phyloP scores from a whole-genome alignment of 2,113 vertebrate species.

The Empidonax alnorum region DNA sequence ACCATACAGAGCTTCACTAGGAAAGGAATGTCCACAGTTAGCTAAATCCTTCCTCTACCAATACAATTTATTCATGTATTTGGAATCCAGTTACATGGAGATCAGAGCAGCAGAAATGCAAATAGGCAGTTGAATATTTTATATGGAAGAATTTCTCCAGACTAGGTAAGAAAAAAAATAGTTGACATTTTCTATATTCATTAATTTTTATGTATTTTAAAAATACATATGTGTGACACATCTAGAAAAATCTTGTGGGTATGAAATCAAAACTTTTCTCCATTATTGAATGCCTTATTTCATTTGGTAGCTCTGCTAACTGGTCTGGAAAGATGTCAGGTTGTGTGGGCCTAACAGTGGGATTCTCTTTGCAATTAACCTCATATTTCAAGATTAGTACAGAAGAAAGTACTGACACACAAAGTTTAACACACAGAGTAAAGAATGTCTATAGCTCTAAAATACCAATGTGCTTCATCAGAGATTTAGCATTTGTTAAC shows the following conservation, averaged over 20 bases:
- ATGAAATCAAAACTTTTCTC: background rate
- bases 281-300: background rate
- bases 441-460: background rate
- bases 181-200: background rate
- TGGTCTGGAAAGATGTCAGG: background rate
- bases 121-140: background rate
- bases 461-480: background rate
- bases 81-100: background rate
- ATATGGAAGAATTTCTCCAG: background rate
- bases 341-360: background rate
- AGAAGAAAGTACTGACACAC: background rate
- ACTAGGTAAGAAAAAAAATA: background rate
- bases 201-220: background rate
- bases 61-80: background rate
- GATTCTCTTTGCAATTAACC: background rate
- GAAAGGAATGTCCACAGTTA: background rate
- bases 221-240: background rate
- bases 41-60: background rate
- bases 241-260: background rate
- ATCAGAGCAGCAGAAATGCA: background rate
- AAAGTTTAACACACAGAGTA: background rate
- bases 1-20: background rate
- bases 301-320: background rate
- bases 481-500: background rate
- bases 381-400: background rate